phyloP scores from a whole-genome alignment of 2,797 vertebrate genomes.

The Sebastiscus albofasciatus region DNA sequence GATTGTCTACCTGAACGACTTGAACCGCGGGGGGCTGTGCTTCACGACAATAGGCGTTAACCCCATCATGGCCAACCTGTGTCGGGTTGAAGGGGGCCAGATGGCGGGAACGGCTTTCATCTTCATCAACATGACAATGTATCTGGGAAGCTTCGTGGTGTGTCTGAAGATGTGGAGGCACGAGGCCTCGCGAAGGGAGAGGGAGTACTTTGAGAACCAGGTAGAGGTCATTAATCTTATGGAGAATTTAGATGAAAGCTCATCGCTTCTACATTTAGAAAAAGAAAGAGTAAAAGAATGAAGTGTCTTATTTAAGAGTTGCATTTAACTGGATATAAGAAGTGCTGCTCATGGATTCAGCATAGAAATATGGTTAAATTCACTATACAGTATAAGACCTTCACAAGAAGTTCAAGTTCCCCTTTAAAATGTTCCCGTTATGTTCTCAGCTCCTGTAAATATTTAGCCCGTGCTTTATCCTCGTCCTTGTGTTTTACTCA shows the following conservation, averaged over 20 bases:
- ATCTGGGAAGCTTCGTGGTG: constrained; percentile 79
- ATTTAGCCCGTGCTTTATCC: background rate
- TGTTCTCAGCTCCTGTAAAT: background rate
- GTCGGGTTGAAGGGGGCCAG: constrained; percentile 82
- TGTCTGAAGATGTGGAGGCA: constrained; percentile 84
- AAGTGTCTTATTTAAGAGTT: background rate
- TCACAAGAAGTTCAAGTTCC: accelerated
- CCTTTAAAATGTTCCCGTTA: background rate
- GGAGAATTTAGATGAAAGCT: background rate
- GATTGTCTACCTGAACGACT: constrained; percentile 84
- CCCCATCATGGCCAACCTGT: constrained; percentile 78
- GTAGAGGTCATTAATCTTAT: constrained; percentile 19
- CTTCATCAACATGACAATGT: constrained; percentile 81
- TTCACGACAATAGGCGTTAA: constrained; percentile 75
- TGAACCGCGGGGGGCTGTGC: constrained; percentile 86
- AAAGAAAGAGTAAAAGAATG: background rate
- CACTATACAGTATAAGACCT: background rate
- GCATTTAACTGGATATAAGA: background rate
- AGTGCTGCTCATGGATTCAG: background rate
- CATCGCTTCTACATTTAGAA: background rate
- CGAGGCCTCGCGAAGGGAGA: constrained; percentile 61
- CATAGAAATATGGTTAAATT: background rate
- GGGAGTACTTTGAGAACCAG: constrained; percentile 37
- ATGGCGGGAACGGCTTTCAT: constrained; percentile 84
- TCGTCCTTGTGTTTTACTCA: background rate